phyloP scores from a whole-genome alignment of 2,113 vertebrate species.

The Atlantisia rogersi region DNA sequence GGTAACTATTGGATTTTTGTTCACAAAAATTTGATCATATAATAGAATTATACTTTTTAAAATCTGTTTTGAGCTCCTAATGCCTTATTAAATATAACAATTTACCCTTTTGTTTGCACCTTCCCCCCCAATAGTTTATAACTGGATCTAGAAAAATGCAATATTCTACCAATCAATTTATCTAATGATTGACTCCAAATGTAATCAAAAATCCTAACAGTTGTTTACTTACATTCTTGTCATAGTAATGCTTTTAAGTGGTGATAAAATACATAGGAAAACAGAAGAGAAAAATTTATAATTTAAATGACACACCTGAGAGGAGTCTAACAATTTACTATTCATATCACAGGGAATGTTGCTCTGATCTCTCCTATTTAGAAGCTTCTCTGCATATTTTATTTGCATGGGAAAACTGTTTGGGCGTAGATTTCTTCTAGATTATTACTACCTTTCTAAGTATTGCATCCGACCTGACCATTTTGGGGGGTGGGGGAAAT shows the following conservation, averaged over 20 bases:
- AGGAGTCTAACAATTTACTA: neutral
- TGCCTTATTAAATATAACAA: neutral
- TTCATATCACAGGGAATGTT: neutral
- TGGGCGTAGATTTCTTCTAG: neutral
- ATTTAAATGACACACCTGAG: neutral
- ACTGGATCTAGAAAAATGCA: neutral
- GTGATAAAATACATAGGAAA: neutral
- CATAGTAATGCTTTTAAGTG: neutral
- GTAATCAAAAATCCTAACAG: neutral
- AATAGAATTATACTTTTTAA: neutral
- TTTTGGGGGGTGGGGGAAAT: neutral
- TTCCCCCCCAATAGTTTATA: neutral
- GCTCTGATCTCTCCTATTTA: neutral
- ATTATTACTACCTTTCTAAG: neutral
- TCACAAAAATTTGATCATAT: neutral
- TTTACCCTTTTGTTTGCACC: neutral
- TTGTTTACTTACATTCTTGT: neutral
- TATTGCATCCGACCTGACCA: neutral
- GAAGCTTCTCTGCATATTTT: neutral
- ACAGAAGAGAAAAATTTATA: neutral
- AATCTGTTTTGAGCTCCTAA: neutral
- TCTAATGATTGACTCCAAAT: neutral
- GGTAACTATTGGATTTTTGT: neutral
- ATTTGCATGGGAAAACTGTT: neutral
- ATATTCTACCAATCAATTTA: neutral